Conservation (phyloP, 2,888 invertebrate genomes). For the Nomada hirtipes region DNA sequence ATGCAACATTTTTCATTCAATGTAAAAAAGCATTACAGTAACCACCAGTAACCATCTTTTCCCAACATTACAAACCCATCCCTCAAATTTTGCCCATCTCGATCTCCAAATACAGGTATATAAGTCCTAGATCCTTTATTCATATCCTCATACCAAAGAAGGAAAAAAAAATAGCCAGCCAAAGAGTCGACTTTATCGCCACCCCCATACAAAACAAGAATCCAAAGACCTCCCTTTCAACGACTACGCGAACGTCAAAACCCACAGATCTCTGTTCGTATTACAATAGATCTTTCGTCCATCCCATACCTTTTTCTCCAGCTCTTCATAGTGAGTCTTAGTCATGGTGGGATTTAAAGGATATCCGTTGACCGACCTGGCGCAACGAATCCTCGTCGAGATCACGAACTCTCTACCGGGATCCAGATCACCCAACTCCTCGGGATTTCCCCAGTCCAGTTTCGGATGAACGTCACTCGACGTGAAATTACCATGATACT, state of each 20-base stretch:
- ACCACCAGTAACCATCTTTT: no score
- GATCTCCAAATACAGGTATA: no score
- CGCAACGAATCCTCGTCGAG: slow-evolving; percentile 89
- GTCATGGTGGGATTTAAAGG: slow-evolving; percentile 90
- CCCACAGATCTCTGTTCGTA: slow-evolving; percentile 12
- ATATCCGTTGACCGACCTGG: slow-evolving; percentile 87
- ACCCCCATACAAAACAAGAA: slow-evolving; percentile 4
- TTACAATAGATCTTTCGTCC: slow-evolving; percentile 22
- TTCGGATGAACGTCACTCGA: slow-evolving; percentile 86
- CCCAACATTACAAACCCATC: no score
- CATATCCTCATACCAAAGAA: background rate
- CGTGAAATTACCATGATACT: slow-evolving; percentile 88
- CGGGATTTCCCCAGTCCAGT: slow-evolving; percentile 87
- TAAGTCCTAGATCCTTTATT: background rate
- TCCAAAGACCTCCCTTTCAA: background rate
- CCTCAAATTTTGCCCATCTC: no score
- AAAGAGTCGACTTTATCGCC: background rate
- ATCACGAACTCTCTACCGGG: slow-evolving; percentile 87
- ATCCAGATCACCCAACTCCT: slow-evolving; percentile 87
- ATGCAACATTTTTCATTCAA: no score
- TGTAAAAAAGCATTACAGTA: no score
- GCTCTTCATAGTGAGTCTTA: slow-evolving; percentile 87
- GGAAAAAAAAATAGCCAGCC: background rate
- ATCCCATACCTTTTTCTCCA: slow-evolving; percentile 85
- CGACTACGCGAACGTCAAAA: background rate